These are phyloP conservation scores for Chelon auratus DNA, from an alignment of 2,797 vertebrate species.

Conservation along the genomic window DNA sequence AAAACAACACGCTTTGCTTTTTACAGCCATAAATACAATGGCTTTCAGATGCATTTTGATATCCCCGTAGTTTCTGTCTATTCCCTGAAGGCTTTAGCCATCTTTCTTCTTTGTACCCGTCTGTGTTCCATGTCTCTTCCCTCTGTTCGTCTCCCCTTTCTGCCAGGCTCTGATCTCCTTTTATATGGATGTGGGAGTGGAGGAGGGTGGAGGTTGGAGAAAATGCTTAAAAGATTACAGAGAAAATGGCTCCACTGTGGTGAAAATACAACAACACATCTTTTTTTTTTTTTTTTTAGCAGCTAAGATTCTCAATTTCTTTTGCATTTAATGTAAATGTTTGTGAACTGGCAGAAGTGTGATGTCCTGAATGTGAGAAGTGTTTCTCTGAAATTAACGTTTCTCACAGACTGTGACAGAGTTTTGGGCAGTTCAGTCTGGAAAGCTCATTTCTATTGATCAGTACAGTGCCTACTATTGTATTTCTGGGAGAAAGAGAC, in stretches of 20 bases:
- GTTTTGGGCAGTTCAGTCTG: slow-evolving; percentile 12
- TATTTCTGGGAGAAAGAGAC: slow-evolving; percentile 26
- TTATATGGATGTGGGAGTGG: slow-evolving; percentile 43
- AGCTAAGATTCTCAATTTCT: slow-evolving; percentile 3
- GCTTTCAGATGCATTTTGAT: slow-evolving; percentile 41
- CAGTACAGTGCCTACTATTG: slow-evolving; percentile 12
- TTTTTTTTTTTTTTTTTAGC: background rate
- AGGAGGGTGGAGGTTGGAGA: slow-evolving; percentile 9
- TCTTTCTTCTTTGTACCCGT: slow-evolving; percentile 14
- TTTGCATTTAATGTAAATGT: background rate
- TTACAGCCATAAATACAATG: slow-evolving; percentile 4
- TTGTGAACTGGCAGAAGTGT: background rate
- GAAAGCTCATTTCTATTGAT: slow-evolving; percentile 34
- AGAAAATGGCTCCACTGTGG: slow-evolving; percentile 6
- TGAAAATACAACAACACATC: slow-evolving; percentile 19
- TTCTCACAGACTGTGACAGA: slow-evolving; percentile 14
- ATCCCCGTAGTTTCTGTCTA: background rate
- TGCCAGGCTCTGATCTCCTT: slow-evolving; percentile 47
- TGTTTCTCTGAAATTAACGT: slow-evolving; percentile 26
- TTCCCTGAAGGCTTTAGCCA: background rate
- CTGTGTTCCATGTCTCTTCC: slow-evolving; percentile 14
- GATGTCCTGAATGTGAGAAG: background rate
- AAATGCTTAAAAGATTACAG: slow-evolving; percentile 36
- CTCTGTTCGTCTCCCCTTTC: slow-evolving; percentile 6
- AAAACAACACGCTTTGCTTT: slow-evolving; percentile 12